These are phyloP conservation scores for Zaprionus camerounensis DNA, from an alignment of 1,140 invertebrate species.

Conservation along the genomic window DNA sequence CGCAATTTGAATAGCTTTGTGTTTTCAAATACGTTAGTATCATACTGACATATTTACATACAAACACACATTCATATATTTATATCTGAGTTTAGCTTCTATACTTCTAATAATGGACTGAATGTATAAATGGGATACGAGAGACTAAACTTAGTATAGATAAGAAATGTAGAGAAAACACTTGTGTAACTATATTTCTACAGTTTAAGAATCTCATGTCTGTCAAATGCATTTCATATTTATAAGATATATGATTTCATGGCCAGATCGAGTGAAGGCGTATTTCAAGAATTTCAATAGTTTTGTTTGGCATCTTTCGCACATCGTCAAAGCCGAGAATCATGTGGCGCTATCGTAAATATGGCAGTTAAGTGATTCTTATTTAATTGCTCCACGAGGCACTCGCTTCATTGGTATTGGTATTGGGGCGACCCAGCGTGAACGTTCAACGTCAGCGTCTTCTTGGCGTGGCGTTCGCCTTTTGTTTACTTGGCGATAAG, in stretches of 20 bases:
- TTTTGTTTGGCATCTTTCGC: slow-evolving; percentile 1
- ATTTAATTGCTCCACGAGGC: slow-evolving; percentile 13
- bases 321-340: neutral
- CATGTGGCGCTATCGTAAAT: slow-evolving; percentile 32
- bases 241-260: neutral
- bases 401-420: slow-evolving; percentile 20
- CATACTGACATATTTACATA: no score
- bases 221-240: neutral
- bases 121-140: neutral
- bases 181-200: neutral
- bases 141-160: neutral
- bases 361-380: slow-evolving; percentile 23
- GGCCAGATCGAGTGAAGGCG: neutral
- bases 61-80: no score
- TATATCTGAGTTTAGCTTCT: neutral
- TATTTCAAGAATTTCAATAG: neutral
- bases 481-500: slow-evolving; percentile 6
- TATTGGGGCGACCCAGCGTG: neutral
- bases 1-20: neutral
- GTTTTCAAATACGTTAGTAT: no score
- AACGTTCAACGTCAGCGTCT: slow-evolving; percentile 2
- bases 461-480: slow-evolving; percentile 5
- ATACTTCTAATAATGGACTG: neutral
- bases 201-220: neutral
- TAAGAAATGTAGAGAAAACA: neutral